Evolutionary conservation across 2,888 invertebrate species (phyloP), one percentile per base, ranked within the genome.

Genomic region (Achlya flavicornis): DNA sequence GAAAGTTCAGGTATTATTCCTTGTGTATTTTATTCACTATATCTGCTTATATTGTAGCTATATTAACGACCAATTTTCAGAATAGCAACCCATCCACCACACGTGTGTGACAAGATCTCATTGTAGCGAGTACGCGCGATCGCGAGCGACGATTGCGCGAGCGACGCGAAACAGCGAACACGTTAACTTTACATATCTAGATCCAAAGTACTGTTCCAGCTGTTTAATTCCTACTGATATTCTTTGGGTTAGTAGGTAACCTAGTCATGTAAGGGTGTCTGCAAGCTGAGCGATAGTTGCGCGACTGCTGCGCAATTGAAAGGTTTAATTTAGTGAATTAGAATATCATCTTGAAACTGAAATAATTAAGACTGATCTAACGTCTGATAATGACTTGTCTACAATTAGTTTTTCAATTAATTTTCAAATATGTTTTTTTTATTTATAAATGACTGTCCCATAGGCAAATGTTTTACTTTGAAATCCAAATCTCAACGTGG

Each of bases 71-170:
- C 41, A 38, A 26, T 11, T 57, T 66, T 4, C 46, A 79, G 71
- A 85, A 88, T 89, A 85, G 63, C 41, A 63, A 60, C 80, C 77
- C 62, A 67, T 72, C 75, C 75, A 74, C 78, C 85, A 86, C 86
- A 89, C 86, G 84, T 90, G 89, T 89, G 89, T 89, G 90, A 91
- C 91, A 90, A 91, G 88, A 91, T 91, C 91, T 87, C 81, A 89
- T 89, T 91, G 89, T 89, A 83, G 74, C 79, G 73, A 74, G 75
- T 77, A 69, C 77, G 73, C 79, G 86, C 79, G 86, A 85, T 86
- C 76, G 74, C 73, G 66, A 64, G 67, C 76, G 73, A 70, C 76
- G 88, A 88, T 87, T 85, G 81, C 74, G 65, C 72, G 77, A 73
- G 72, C 72, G 78, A 79, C 81, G 85, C 79, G 75, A 73, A 75